Base-by-base conservation (phyloP, 2,797 vertebrate species). In the Picus viridis region DNA sequence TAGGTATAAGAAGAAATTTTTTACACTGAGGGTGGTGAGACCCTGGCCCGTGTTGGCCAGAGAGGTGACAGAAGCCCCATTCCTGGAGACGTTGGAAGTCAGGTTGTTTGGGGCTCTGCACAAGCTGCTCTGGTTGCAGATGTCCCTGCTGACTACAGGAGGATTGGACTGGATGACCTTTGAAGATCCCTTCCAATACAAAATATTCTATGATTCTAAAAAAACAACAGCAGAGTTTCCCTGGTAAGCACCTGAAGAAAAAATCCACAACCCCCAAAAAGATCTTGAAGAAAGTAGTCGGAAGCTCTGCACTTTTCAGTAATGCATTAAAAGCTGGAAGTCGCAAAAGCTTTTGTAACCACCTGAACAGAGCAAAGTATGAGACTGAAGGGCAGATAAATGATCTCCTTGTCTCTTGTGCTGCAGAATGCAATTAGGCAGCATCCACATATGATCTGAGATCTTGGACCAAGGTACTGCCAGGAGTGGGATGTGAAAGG, bases 201-300 rank as follows among this genome's bases (percentile, higher is more conserved):
- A 51, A 51, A 51, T 51, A 51, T 24, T 51, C 49, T 51, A 49
- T 49, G 22, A 51, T 24, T 24, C 12, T 24, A 51, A 51, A 51
- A 24, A 24, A 24, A 23, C 20, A 49, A 51, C 22, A 75, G n/a
- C 14, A 58, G 64, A 83, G 19, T 15, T 81, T 73, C 59, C 19
- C 22, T 61, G 43, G 49, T 39, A 54, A 84, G 75, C 86, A 49
- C 10, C 9, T 4, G 2, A 5, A 76, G 30, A 18, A 36, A 54
- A 82, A 86, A 64, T 19, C 0, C 0, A 30, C 30, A 74, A 51
- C 11, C 30, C 49, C 3, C 9, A 77, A 61, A n/a, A 20, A 15
- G 16, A 51, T 51, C 23, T 51, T 51, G 12, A 51, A 51, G 12
- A 51, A 49, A 49, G 23, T 13, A 51, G 24, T 24, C 20, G 12